Conservation (phyloP, 2,113 vertebrate species). For the Tragelaphus buxtoni region DNA sequence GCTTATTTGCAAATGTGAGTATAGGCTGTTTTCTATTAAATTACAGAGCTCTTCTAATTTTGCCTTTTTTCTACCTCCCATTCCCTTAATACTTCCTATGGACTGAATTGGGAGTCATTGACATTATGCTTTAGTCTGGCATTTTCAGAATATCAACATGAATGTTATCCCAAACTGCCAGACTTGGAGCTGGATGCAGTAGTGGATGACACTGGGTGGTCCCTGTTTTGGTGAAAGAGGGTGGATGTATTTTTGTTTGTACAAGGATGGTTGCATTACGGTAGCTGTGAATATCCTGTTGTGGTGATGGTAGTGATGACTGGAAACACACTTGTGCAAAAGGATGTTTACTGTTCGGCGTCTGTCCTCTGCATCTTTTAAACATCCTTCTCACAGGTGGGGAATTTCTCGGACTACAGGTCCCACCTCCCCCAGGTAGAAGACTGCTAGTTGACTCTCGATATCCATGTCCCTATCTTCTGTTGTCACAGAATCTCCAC, state of each 20-base stretch:
- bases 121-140: background rate
- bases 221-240: background rate
- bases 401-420: background rate
- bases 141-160: background rate
- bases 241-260: background rate
- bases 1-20: background rate
- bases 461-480: background rate
- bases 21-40: background rate
- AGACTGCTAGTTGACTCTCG: background rate
- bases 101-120: background rate
- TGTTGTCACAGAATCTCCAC: background rate
- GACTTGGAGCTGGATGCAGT: background rate
- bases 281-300: background rate
- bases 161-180: background rate
- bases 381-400: background rate
- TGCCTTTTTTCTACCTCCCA: background rate
- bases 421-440: background rate
- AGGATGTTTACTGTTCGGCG: background rate
- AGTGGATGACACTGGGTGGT: background rate
- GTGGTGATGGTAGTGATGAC: background rate
- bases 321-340: background rate
- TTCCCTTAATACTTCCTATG: background rate
- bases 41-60: background rate
- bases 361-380: background rate
- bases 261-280: too few relatives aligned